Evolutionary conservation across 2,888 invertebrate genomes (phyloP), one percentile per base, ranked within the genome.

Genomic region (Laspeyria flexula): DNA sequence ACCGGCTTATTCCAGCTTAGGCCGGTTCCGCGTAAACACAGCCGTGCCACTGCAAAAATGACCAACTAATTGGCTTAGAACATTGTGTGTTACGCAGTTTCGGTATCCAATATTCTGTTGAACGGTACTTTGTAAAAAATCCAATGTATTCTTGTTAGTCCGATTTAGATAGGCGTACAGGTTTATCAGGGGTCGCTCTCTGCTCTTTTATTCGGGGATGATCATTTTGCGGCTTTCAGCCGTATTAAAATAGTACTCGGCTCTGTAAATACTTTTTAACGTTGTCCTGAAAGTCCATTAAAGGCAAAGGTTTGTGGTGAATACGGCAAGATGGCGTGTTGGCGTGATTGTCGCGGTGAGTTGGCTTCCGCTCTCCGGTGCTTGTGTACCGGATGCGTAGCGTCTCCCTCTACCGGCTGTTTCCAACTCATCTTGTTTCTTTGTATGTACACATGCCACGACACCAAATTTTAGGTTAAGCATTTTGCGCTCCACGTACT

Each of bases 21-120:
- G 81, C 83, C 77, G 68, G 77, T 80, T 77, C 48, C 76, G 77
- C 77, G 81, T 79, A 81, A 80, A 83, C 77, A 79, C 77, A 75
- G 74, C 79, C 86, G 82, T 81, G 85, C 81, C 75, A 79, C 81
- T 86, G 89, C 85, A 90, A 90, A 91, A 90, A 89, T 90, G 86
- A 86, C 83, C 87, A 87, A 81, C 90, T 91, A 91, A 90, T 90
- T 90, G 91, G 91, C 90, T 90, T 90, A 90, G 86, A 83, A 86
- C 84, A 84, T 82, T 83, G 81, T 77, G 76, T 81, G 84, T 82
- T 83, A 85, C 86, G 80, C 83, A 83, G 83, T 87, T 71, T 85
- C 84, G 82, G 86, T 88, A 88, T 84, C 85, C 85, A 85, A 89
- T 88, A 87, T 85, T 79, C 82, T 67, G 77, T 80, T 80, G 81